These are phyloP conservation scores for Anguilla japonica DNA, from an alignment of 2,113 vertebrate genomes.

Conservation along the genomic window DNA sequence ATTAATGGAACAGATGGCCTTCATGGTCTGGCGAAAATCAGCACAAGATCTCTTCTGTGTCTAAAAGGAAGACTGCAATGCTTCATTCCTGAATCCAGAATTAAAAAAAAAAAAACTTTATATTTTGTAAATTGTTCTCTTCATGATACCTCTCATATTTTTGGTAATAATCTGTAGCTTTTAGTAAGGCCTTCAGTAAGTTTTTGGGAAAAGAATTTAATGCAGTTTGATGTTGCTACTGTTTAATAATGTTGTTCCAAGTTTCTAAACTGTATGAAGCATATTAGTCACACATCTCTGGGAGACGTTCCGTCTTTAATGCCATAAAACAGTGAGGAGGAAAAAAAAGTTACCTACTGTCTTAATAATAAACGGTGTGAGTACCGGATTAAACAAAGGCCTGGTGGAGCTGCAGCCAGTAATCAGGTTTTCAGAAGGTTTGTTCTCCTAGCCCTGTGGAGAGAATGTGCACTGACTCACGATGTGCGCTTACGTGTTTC, in stretches of 20 bases:
- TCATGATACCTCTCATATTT: neutral
- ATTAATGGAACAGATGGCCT: neutral
- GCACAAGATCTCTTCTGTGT: neutral
- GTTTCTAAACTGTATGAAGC: conserved; percentile 46
- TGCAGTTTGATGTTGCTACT: conserved; percentile 55
- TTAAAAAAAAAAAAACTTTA: neutral
- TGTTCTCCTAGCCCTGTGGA: conserved; percentile 43
- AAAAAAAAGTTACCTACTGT: conserved; percentile 53
- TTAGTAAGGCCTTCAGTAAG: neutral
- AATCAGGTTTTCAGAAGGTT: conserved; percentile 50
- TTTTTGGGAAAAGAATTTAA: conserved; percentile 30
- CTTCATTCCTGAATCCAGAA: neutral
- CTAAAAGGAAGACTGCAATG: neutral
- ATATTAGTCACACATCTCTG: conserved; percentile 56
- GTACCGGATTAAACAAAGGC: conserved; percentile 57
- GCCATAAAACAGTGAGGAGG: conserved; percentile 30
- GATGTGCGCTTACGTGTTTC: conserved; percentile 9
- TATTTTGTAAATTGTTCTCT: conserved; percentile 1
- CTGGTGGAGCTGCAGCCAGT: conserved; percentile 50
- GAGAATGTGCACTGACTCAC: conserved; percentile 34
- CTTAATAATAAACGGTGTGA: conserved; percentile 61
- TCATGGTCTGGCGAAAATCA: neutral
- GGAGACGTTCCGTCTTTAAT: conserved; percentile 54
- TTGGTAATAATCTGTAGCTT: neutral
- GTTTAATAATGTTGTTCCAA: conserved; percentile 51